Evolutionary conservation across 2,113 vertebrate species (phyloP), one percentile per base, ranked within the genome.

Genomic region (Cyprinodon variegatus): DNA sequence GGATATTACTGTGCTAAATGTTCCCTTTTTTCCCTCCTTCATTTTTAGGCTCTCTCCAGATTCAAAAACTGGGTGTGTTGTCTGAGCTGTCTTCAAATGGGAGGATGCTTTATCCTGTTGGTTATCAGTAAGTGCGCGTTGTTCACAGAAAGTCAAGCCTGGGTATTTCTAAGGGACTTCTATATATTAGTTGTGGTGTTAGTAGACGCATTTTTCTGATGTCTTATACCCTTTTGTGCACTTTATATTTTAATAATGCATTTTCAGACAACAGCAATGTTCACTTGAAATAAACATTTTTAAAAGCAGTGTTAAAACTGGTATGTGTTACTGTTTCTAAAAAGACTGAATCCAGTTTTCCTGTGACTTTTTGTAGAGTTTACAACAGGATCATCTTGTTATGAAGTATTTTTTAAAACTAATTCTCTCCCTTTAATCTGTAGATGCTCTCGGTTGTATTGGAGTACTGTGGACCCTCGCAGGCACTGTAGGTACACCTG

Each of bases 391-490:
- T 4, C 48, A 50, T 15, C 14, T 14, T 15, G 46, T 4, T 15
- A 17, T 57, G 13, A 14, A 11, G 1, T 57, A 6, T 67, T 15
- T 59, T 3, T 8, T 22, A 2, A 2, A 73, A 64, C 0, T n/a
- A 50, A 2, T 41, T 50, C 15, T 61, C 37, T 36, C 3, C 61
- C 11, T 68, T 88, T 5, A 70, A 14, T 77, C 20, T 74, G 4
- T 63, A 98, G 97, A 85, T 98, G 97, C 79, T 95, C 96, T 40
- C 95, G 97, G 2, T 92, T 96, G 79, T 98, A 96, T 81, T 98
- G 96, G 97, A 98, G 97, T 94, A 98, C 97, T 0, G 90, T 96
- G 69, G 95, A 98, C 76, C 96, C 96, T 17, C 93, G 95, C 57
- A 93, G 91, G 63, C 95, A 93, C 77, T 97, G 96, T 82, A 94